Evolutionary conservation across 2,888 invertebrate genomes (phyloP).

Genomic region (Agrochola litura): DNA sequence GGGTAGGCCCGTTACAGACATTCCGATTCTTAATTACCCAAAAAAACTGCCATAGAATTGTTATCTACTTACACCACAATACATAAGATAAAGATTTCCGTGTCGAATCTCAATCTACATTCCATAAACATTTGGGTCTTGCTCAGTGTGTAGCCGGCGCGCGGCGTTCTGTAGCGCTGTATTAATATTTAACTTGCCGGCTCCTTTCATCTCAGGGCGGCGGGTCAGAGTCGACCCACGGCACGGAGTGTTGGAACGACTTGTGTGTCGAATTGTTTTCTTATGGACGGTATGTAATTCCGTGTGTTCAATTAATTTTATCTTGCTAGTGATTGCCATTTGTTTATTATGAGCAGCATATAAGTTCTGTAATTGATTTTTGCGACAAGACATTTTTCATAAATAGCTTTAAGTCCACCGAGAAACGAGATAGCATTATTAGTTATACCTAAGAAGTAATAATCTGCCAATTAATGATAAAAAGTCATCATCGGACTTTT

Average conservation of each 20-base stretch:
- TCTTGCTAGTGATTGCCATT: not conserved
- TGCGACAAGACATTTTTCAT: not conserved
- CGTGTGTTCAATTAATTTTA: slow-evolving; percentile 2
- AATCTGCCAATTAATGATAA: not conserved
- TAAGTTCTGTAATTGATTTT: not conserved
- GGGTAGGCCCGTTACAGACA: not conserved
- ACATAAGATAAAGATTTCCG: slow-evolving; percentile 1
- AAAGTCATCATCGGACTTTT: not conserved
- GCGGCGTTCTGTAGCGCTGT: slow-evolving; percentile 9
- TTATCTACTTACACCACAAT: not conserved
- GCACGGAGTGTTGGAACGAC: not conserved
- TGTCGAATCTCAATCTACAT: slow-evolving; percentile 15
- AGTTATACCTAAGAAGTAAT: not conserved
- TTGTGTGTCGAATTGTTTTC: slow-evolving; percentile 14
- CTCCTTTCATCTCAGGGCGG: slow-evolving; percentile 39
- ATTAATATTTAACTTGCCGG: slow-evolving; percentile 53
- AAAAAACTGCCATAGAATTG: too few relatives aligned
- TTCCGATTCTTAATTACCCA: not conserved
- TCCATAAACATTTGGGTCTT: slow-evolving; percentile 6
- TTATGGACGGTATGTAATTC: not conserved
- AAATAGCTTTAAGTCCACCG: not conserved
- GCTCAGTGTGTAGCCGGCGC: slow-evolving; percentile 4
- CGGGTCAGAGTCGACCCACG: slow-evolving; percentile 9
- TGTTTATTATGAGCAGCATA: not conserved
- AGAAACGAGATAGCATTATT: not conserved